Conservation (phyloP, 2,888 invertebrate species). For the Geophilus truncorum region DNA sequence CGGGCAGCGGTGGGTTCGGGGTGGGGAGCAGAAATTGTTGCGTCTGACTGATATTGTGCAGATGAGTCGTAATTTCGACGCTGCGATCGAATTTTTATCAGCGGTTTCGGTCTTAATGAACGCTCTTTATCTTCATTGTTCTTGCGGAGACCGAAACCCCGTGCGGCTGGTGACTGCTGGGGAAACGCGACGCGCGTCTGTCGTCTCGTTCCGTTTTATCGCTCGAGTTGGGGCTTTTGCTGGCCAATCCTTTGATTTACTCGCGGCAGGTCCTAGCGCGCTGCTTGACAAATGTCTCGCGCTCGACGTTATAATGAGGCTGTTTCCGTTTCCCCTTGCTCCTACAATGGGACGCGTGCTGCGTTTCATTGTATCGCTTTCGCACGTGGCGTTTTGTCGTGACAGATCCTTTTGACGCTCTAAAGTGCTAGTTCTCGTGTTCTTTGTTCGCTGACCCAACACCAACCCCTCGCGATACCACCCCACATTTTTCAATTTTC, state of each 20-base stretch:
- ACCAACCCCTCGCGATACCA: neutral
- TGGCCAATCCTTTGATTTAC: conserved; percentile 17
- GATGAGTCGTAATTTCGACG: neutral
- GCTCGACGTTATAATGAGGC: neutral
- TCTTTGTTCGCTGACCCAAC: conserved; percentile 9
- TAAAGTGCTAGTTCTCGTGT: conserved; percentile 13
- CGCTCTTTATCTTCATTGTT: conserved; percentile 19
- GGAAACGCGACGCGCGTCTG: neutral
- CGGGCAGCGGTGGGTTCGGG: too few species aligned
- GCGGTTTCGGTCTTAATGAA: conserved; percentile 1
- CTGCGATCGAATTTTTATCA: conserved; percentile 10
- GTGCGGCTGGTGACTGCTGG: neutral
- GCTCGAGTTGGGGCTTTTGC: neutral
- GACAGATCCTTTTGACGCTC: conserved; percentile 23
- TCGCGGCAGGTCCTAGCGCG: neutral
- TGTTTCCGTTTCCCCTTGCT: conserved; percentile 11
- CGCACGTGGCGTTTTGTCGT: conserved; percentile 24
- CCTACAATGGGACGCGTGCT: conserved; percentile 15
- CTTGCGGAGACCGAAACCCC: neutral
- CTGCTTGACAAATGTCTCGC: neutral
- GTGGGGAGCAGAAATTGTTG: conserved; percentile 1
- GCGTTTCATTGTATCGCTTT: conserved; percentile 17
- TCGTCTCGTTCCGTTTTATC: conserved; percentile 5
- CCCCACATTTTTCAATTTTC: neutral
- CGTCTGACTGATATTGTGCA: neutral